These are phyloP conservation scores for Habrosyne pyritoides DNA, from an alignment of 2,888 invertebrate species.

Conservation along the genomic window DNA sequence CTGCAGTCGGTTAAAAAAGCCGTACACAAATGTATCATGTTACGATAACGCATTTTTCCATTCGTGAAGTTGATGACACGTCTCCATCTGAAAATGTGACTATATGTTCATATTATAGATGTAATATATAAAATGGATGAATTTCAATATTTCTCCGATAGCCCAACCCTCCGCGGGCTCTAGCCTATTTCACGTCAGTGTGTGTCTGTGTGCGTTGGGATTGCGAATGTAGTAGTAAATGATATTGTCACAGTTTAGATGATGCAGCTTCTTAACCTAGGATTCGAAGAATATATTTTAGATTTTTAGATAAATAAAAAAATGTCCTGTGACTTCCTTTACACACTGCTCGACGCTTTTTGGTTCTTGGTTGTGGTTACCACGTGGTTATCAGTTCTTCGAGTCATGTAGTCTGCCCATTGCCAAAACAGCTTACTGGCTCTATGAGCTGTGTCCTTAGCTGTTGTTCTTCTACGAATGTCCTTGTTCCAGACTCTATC, in stretches of 20 bases:
- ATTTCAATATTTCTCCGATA: conserved; percentile 6
- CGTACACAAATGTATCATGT: no score
- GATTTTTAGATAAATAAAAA: no score
- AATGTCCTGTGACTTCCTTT: no score
- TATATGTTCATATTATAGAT: neutral
- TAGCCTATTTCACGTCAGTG: conserved; percentile 3
- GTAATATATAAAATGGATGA: conserved; percentile 4
- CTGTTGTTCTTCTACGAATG: no score
- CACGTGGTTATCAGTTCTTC: no score
- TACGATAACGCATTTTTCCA: neutral
- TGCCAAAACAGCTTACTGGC: no score
- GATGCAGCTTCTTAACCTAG: neutral
- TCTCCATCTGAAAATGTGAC: neutral
- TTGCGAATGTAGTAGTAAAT: neutral
- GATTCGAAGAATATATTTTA: neutral
- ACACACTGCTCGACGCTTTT: no score
- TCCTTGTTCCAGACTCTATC: no score
- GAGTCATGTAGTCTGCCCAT: no score
- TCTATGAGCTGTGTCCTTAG: no score
- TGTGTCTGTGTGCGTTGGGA: neutral
- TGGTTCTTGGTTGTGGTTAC: no score
- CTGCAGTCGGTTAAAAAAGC: no score
- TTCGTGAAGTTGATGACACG: neutral
- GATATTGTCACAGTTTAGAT: neutral
- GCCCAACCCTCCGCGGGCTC: neutral